These are phyloP conservation scores for Lasius fuliginosus DNA, from an alignment of 2,888 invertebrate species.

Conservation along the genomic window DNA sequence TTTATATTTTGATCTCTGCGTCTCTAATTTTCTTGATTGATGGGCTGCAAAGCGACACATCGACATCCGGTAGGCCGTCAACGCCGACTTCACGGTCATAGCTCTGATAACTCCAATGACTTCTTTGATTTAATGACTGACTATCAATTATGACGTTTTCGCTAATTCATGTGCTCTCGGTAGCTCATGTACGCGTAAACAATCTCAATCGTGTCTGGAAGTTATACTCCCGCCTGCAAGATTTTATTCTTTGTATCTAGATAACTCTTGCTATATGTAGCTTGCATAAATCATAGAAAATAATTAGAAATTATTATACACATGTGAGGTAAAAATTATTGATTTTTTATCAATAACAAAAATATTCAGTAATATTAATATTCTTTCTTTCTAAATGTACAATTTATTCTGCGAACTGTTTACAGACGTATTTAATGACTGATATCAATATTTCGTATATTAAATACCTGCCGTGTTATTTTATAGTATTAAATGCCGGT, in stretches of 20 bases:
- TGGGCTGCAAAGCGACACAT: not conserved
- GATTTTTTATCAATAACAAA: not conserved
- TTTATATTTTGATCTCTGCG: not conserved
- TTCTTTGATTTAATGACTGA: slow-evolving; percentile 8
- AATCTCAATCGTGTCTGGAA: slow-evolving; percentile 45
- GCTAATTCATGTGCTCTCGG: slow-evolving; percentile 11
- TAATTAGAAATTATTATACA: not conserved
- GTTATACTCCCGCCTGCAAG: not conserved
- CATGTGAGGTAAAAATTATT: too few species aligned
- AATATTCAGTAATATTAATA: not conserved
- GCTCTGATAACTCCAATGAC: not conserved
- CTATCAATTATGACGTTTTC: slow-evolving; percentile 17
- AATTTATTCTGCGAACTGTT: not conserved
- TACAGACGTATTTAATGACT: not conserved
- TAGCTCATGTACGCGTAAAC: slow-evolving; percentile 24
- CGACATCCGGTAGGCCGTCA: not conserved
- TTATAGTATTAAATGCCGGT: not conserved
- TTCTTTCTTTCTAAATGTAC: too few species aligned
- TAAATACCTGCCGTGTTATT: not conserved
- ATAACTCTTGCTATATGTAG: not conserved
- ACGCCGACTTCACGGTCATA: not conserved
- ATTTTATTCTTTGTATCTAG: not conserved
- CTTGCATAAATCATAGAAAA: not conserved
- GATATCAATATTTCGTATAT: not conserved
- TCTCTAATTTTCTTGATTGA: not conserved